Conservation (phyloP, 2,888 invertebrate species). For the Dascillus cervinus region DNA sequence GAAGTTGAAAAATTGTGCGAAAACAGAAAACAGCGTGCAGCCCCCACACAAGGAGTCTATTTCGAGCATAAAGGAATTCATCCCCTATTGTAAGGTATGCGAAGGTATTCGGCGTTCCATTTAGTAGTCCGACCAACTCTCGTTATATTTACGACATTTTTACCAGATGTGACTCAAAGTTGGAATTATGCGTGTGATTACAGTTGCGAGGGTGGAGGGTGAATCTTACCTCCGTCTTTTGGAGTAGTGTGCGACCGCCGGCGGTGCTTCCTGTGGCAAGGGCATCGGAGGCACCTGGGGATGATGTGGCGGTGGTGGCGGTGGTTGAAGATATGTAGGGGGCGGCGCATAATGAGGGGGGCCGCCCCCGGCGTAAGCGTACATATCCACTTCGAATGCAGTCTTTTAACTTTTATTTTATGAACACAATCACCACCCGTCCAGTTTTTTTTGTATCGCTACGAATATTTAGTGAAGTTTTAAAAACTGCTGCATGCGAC, state of each 20-base stretch:
- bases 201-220: background rate
- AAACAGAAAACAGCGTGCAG: too few species aligned
- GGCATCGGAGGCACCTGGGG: slow-evolving; percentile 31
- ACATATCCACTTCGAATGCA: slow-evolving; percentile 38
- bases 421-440: slow-evolving; percentile 8
- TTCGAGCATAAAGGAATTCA: slow-evolving; percentile 4
- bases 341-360: slow-evolving; percentile 44
- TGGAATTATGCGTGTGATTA: too few species aligned
- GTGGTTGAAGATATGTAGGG: slow-evolving; percentile 40
- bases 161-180: too few species aligned
- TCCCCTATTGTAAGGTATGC: slow-evolving; percentile 8
- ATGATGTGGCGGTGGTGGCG: slow-evolving; percentile 37
- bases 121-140: too few species aligned
- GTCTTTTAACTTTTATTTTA: slow-evolving; percentile 9
- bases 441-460: background rate
- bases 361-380: slow-evolving; percentile 44
- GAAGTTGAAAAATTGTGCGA: too few species aligned
- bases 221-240: slow-evolving; percentile 42
- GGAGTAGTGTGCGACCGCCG: slow-evolving; percentile 41
- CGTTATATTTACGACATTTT: too few species aligned
- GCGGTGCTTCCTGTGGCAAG: slow-evolving; percentile 32
- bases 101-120: too few species aligned
- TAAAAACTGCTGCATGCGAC: slow-evolving; percentile 1
- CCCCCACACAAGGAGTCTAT: slow-evolving; percentile 5
- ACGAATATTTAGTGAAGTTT: slow-evolving; percentile 1